Percentiles rank a stretch among this genome's conserved stretches.
These are phyloP conservation scores for Penaeus monodon DNA, from an alignment of 2,888 invertebrate genomes.

Conservation along the genomic window DNA sequence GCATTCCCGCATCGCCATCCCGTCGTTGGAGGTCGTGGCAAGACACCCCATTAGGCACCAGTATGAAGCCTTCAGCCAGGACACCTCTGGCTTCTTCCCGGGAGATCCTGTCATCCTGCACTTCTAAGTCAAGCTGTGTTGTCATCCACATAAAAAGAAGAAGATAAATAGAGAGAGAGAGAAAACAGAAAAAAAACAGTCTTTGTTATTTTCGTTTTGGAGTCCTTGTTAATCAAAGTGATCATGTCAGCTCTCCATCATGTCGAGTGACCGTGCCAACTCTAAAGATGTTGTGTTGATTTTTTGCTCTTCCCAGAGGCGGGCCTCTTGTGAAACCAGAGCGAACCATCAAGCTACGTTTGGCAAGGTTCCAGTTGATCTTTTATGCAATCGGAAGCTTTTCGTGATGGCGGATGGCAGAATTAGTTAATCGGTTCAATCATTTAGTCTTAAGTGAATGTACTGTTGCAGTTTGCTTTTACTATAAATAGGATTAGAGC, in stretches of 20 bases:
- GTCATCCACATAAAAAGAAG: background rate
- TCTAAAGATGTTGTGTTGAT: background rate
- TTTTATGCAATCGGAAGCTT: too few species aligned
- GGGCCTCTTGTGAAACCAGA: slow-evolving; percentile 5
- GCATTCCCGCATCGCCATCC: slow-evolving; percentile 53
- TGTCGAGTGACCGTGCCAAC: slow-evolving; percentile 7
- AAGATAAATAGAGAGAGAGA: background rate
- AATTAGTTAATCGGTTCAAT: too few species aligned
- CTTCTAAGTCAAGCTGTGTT: slow-evolving; percentile 29
- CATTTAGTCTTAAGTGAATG: too few species aligned
- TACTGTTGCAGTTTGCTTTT: too few species aligned
- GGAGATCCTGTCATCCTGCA: slow-evolving; percentile 63
- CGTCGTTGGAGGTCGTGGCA: slow-evolving; percentile 56
- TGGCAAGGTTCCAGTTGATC: slow-evolving; percentile 17
- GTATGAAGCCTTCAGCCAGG: slow-evolving; percentile 57
- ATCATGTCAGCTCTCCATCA: slow-evolving; percentile 4
- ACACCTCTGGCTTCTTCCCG: slow-evolving; percentile 61
- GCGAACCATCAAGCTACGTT: background rate
- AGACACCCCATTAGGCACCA: slow-evolving; percentile 57
- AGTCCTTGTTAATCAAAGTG: too few species aligned
- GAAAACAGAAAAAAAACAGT: background rate
- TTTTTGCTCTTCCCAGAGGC: background rate
- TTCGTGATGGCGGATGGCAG: too few species aligned
- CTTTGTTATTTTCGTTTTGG: too few species aligned
- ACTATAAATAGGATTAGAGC: too few species aligned